These are phyloP conservation scores for Hybognathus amarus DNA, from an alignment of 2,797 vertebrate species.

Conservation along the genomic window DNA sequence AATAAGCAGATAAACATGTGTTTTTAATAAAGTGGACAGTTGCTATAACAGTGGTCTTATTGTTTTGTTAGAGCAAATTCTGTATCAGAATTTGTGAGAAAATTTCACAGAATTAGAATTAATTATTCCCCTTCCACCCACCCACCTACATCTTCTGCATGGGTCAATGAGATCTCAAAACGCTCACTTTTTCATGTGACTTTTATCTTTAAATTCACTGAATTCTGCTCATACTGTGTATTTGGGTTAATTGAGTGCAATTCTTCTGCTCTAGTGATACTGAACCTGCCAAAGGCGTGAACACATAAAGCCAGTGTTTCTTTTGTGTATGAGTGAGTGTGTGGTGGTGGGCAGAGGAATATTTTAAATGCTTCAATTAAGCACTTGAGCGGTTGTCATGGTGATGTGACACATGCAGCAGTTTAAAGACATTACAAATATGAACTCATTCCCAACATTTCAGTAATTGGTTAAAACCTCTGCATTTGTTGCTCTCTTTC, in stretches of 20 bases:
- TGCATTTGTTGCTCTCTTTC: neutral
- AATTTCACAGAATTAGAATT: neutral
- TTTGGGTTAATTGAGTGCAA: conserved; percentile 16
- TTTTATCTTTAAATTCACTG: neutral
- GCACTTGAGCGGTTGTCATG: conserved; percentile 17
- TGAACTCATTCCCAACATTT: neutral
- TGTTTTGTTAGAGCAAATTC: no score
- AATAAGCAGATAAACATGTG: neutral
- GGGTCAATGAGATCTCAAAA: neutral
- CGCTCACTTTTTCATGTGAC: neutral
- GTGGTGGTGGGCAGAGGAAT: neutral
- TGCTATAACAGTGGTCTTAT: no score
- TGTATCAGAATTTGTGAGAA: neutral
- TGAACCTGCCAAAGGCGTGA: neutral
- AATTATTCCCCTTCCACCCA: neutral
- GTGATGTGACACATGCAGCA: neutral
- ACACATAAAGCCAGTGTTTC: neutral
- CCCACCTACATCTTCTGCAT: neutral
- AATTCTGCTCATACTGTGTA: conserved; percentile 3
- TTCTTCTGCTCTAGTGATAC: neutral
- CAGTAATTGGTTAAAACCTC: neutral
- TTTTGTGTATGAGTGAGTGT: neutral
- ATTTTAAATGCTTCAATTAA: conserved; percentile 13
- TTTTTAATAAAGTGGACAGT: neutral
- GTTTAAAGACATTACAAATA: conserved; percentile 1